Conservation (phyloP, 2,888 invertebrate genomes). For the Mesorhabditis belari region DNA sequence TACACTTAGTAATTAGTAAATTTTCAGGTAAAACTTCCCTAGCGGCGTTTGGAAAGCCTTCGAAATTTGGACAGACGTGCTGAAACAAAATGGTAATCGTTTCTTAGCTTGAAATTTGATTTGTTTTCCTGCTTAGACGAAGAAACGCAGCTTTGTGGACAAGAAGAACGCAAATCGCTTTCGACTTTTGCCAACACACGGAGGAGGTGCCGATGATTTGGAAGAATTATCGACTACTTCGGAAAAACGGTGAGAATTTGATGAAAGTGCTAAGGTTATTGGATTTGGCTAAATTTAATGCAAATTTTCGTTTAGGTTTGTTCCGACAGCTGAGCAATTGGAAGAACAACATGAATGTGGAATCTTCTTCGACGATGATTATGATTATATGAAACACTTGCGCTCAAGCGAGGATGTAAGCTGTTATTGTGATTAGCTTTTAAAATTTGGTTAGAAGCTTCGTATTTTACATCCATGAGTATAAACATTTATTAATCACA, state of each 20-base stretch:
- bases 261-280: neutral
- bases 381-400: slow-evolving; percentile 87
- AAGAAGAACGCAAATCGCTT: slow-evolving; percentile 84
- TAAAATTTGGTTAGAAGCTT: too few relatives aligned
- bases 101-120: neutral
- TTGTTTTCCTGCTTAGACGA: neutral
- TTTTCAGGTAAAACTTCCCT: neutral
- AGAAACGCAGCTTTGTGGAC: slow-evolving; percentile 67
- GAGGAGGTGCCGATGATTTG: slow-evolving; percentile 10
- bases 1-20: neutral
- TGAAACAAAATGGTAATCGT: neutral
- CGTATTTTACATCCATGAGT: too few relatives aligned
- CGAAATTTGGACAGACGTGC: too few relatives aligned
- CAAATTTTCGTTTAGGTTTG: slow-evolving; percentile 4
- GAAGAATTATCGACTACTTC: too few relatives aligned
- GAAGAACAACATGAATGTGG: slow-evolving; percentile 73
- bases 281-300: neutral
- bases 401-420: slow-evolving; percentile 59
- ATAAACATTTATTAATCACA: too few relatives aligned
- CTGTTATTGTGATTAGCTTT: too few relatives aligned
- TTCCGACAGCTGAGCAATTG: slow-evolving; percentile 24
- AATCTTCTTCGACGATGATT: slow-evolving; percentile 86
- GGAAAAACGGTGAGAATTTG: neutral
- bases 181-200: slow-evolving; percentile 70
- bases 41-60: neutral